Evolutionary conservation across 2,113 vertebrate species (phyloP), one percentile per base, ranked within the genome.

Genomic region (Brachyhypopomus occidentalis): DNA sequence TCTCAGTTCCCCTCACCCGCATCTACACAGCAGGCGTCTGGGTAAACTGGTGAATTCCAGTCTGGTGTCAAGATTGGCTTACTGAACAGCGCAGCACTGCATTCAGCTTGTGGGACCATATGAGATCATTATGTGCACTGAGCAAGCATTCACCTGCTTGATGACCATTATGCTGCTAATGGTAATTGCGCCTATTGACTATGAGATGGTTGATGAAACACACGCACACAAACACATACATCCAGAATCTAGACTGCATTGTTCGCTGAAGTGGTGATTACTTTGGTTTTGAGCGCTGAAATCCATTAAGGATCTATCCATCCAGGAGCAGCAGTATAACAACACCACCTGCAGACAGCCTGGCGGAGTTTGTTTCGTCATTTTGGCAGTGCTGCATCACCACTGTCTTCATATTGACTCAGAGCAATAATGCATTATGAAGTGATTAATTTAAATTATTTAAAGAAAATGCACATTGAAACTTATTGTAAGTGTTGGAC

Each of bases 111-210:
- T 38, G 71, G 3, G 67, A 22, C 2, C 3, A 45, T 52, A 58
- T 30, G 19, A 36, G 25, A 36, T 25, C 52, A 23, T 66, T 79
- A 22, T 56, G 17, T 17, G 41, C 59, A 45, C 22, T 70, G 55
- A 82, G 55, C 48, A 80, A 74, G 27, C 19, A 72, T 69, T 83
- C 72, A 72, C 36, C 48, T 12, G 45, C 45, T 72, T 63, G 25
- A 58, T 76, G 64, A 62, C 75, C 45, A 69, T 82, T 72, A 38
- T 70, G 38, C 11, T 76, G 64, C 48, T 81, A 85, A 79, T 82
- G 30, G 52, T 67, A 72, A 82, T 82, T 82, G 79, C 63, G n/a
- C 41, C 59, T 27, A 55, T 81, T 41, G 20, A 12, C 59, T 66
- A 55, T 77, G n/a, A 69, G 66, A 60, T 2, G 52, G 20, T 19